phyloP scores from a whole-genome alignment of 2,888 invertebrate species.

The Griposia aprilina region DNA sequence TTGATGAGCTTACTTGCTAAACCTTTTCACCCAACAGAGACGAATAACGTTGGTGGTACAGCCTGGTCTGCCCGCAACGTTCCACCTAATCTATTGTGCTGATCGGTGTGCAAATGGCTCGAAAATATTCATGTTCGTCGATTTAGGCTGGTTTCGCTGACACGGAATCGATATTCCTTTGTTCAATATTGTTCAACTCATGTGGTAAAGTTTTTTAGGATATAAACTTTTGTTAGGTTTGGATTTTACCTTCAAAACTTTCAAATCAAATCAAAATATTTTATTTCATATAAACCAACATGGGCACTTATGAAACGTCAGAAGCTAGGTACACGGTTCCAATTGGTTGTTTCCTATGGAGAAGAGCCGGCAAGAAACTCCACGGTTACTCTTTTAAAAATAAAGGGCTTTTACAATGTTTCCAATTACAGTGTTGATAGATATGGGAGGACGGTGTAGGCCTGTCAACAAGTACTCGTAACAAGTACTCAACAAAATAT shows the following conservation, averaged over 20 bases:
- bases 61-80: constrained; percentile 22
- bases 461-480: no score
- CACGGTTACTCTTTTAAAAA: no score
- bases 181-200: constrained; percentile 56
- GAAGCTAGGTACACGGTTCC: no score
- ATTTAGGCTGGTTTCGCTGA: constrained; percentile 56
- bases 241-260: constrained; percentile 8
- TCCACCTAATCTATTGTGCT: constrained; percentile 57
- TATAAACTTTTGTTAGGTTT: constrained; percentile 26
- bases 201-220: constrained; percentile 28
- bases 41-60: constrained; percentile 40
- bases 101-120: constrained; percentile 61
- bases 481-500: no score
- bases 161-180: constrained; percentile 48
- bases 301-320: no score
- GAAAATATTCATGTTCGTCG: constrained; percentile 65
- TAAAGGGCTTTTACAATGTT: no score
- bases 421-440: no score
- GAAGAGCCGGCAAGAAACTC: no score
- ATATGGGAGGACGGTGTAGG: no score
- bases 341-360: no score
- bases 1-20: constrained; percentile 62
- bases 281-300: no score
- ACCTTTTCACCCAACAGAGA: constrained; percentile 57
- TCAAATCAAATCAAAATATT: no score